Conservation (phyloP, 2,888 invertebrate genomes). For the Pediacus dermestoides region DNA sequence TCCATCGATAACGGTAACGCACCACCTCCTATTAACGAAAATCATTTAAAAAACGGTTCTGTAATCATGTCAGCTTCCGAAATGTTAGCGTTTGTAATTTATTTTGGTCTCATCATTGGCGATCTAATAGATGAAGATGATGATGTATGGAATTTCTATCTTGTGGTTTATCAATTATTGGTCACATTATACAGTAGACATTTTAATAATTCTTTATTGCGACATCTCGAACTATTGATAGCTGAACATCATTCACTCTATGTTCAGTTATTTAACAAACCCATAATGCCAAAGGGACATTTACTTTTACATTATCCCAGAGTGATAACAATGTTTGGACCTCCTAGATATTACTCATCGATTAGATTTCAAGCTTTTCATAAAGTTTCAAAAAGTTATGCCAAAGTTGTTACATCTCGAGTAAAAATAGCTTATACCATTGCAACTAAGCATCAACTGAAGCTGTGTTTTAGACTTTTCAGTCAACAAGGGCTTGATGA, state of each 20-base stretch:
- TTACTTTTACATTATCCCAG: no score
- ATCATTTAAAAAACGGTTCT: neutral
- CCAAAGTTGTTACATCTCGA: neutral
- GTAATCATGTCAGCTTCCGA: neutral
- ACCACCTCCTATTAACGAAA: neutral
- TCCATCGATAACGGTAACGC: neutral
- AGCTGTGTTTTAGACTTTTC: neutral
- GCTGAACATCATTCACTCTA: no score
- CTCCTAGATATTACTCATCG: neutral
- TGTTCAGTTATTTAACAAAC: no score
- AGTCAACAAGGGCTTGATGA: neutral
- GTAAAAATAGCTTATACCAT: neutral
- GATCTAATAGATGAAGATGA: neutral
- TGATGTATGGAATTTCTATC: neutral
- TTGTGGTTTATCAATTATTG: no score
- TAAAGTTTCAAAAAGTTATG: neutral
- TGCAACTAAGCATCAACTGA: neutral
- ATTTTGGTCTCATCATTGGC: neutral
- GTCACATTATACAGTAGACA: no score
- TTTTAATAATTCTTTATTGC: no score
- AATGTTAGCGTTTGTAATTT: slow-evolving; percentile 1
- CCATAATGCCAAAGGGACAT: no score
- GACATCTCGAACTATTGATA: no score
- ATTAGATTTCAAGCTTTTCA: neutral
- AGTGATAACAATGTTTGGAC: no score